Percentiles rank a stretch among this genome's conserved stretches.
Evolutionary conservation across 2,797 vertebrate genomes (phyloP).

Genomic region (Ciconia nigra): DNA sequence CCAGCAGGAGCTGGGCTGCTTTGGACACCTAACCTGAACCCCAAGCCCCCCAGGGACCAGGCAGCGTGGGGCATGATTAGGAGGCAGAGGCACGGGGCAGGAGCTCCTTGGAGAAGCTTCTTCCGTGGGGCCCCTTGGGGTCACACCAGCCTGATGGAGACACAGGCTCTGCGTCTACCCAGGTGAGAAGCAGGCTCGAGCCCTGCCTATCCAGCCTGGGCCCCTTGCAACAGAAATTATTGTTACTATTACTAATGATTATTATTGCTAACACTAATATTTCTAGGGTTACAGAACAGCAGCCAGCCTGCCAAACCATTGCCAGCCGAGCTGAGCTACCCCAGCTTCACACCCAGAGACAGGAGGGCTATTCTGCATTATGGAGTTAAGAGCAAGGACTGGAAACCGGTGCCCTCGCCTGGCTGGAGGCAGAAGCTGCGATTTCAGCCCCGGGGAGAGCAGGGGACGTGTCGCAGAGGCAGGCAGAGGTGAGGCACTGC

Average conservation of each 20-base stretch:
- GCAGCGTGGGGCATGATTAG: not conserved
- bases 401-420: not conserved
- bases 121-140: not conserved
- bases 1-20: not conserved
- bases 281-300: not conserved
- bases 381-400: not conserved
- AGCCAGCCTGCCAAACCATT: accelerated
- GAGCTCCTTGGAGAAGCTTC: not conserved
- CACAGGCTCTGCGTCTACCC: not conserved
- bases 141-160: not conserved
- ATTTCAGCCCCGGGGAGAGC: not conserved
- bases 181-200: not conserved
- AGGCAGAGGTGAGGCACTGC: not conserved
- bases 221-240: not conserved
- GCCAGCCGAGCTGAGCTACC: not conserved
- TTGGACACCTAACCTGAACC: not conserved
- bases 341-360: not conserved
- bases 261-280: not conserved
- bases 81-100: not conserved
- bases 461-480: not conserved
- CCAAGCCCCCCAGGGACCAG: not conserved
- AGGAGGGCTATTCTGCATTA: not conserved
- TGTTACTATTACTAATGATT: not conserved
- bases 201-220: not conserved
- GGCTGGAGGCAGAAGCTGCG: not conserved